Conservation (phyloP, 2,113 vertebrate species). For the Nansenia antarctica region DNA sequence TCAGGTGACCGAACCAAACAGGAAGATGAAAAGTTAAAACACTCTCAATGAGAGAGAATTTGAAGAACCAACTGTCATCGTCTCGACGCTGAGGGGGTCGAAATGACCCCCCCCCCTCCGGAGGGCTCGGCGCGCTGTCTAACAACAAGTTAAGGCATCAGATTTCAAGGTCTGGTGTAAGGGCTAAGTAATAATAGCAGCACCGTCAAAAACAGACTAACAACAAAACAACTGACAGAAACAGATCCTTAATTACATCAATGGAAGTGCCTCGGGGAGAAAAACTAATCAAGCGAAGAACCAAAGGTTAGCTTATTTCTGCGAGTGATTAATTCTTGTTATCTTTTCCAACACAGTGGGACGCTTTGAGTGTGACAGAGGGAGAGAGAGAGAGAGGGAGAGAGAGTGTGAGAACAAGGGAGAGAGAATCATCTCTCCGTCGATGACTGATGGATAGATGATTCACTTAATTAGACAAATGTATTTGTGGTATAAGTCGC, state of each 20-base stretch:
- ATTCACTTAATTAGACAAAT: too few species aligned
- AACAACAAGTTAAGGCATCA: slow-evolving; percentile 8
- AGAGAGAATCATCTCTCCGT: too few species aligned
- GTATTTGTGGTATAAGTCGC: too few species aligned
- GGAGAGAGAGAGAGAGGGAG: background rate
- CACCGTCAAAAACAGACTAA: background rate
- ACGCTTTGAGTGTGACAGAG: background rate
- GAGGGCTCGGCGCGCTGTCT: too few species aligned
- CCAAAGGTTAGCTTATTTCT: background rate
- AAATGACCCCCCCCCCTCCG: too few species aligned
- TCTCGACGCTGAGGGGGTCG: slow-evolving; percentile 28
- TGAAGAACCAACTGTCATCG: too few species aligned
- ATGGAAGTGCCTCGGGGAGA: background rate
- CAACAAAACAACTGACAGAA: background rate
- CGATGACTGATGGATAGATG: too few species aligned
- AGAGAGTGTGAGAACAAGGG: background rate
- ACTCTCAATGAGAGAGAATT: too few species aligned
- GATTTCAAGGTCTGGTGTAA: background rate
- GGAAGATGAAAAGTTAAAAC: too few species aligned
- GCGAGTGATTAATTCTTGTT: background rate
- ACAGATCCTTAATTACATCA: background rate
- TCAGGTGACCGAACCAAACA: too few species aligned
- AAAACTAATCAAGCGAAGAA: background rate
- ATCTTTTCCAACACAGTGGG: background rate
- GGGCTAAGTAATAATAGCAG: background rate